Percentiles rank a stretch among this genome's conserved stretches.
These are phyloP conservation scores for Sarcophaga peregrina DNA, from an alignment of 1,140 invertebrate genomes.

Conservation along the genomic window DNA sequence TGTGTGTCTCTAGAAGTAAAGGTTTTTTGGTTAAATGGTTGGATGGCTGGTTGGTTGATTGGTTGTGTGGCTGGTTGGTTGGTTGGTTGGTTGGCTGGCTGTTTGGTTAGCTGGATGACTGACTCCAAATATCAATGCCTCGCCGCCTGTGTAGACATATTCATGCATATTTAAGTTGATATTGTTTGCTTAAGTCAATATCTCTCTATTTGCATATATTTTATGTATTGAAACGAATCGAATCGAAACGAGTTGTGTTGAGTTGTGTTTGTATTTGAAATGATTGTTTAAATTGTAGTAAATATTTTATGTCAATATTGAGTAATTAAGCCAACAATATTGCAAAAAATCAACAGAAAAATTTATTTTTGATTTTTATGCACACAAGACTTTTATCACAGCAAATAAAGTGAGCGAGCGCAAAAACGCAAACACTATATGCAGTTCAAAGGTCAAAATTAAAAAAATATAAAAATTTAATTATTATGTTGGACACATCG, in stretches of 20 bases:
- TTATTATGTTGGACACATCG: too few relatives aligned
- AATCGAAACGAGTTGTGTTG: too few relatives aligned
- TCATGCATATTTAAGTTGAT: background rate
- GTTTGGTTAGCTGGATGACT: background rate
- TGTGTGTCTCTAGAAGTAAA: too few relatives aligned
- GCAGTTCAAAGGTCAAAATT: too few relatives aligned
- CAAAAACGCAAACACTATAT: too few relatives aligned
- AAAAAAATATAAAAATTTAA: too few relatives aligned
- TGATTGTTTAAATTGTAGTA: background rate
- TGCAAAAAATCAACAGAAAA: conserved; percentile 4
- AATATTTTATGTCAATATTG: conserved; percentile 9
- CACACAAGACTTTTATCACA: background rate
- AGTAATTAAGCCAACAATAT: conserved; percentile 15
- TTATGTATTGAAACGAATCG: too few relatives aligned
- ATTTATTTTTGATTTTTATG: background rate
- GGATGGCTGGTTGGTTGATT: background rate
- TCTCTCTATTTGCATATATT: too few relatives aligned
- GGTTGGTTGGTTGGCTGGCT: background rate
- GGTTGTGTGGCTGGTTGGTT: background rate
- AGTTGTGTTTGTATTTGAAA: background rate
- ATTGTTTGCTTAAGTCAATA: background rate
- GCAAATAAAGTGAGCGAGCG: too few relatives aligned
- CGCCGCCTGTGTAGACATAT: background rate
- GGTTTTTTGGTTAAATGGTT: background rate
- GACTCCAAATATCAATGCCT: background rate